Evolutionary conservation across 2,113 vertebrate species (phyloP).

Genomic region (Coturnix japonica): DNA sequence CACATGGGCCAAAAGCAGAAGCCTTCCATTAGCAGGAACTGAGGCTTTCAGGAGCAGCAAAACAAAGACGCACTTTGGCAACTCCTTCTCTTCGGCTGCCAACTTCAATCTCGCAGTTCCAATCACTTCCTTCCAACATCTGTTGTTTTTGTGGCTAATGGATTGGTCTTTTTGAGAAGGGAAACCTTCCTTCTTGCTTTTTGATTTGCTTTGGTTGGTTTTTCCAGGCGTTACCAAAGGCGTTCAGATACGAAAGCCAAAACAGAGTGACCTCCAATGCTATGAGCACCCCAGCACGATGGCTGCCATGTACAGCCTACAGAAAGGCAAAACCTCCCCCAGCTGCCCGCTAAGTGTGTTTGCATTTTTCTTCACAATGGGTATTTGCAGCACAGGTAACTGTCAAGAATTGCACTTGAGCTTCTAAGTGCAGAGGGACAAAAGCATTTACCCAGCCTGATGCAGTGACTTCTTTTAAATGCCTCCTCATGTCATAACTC

Average conservation of each 20-base stretch:
- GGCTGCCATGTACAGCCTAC: neutral
- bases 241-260: neutral
- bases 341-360: neutral
- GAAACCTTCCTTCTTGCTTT: neutral
- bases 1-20: neutral
- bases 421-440: neutral
- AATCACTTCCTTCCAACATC: slow-evolving; percentile 22
- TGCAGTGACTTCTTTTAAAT: neutral
- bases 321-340: neutral
- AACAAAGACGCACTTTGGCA: slow-evolving; percentile 41
- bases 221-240: neutral
- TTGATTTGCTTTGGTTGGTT: neutral
- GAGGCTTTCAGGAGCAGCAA: slow-evolving; percentile 32
- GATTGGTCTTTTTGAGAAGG: neutral
- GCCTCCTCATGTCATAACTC: neutral
- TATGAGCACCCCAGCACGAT: neutral
- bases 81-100: neutral
- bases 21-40: neutral
- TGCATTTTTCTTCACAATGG: neutral
- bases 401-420: neutral
- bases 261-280: neutral
- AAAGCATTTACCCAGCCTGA: neutral
- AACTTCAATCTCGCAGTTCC: neutral
- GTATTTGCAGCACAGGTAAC: neutral
- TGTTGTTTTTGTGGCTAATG: neutral